Percentiles rank a stretch among this genome's conserved stretches.
Evolutionary conservation across 2,797 vertebrate genomes (phyloP).

Genomic region (Novumbra hubbsi): DNA sequence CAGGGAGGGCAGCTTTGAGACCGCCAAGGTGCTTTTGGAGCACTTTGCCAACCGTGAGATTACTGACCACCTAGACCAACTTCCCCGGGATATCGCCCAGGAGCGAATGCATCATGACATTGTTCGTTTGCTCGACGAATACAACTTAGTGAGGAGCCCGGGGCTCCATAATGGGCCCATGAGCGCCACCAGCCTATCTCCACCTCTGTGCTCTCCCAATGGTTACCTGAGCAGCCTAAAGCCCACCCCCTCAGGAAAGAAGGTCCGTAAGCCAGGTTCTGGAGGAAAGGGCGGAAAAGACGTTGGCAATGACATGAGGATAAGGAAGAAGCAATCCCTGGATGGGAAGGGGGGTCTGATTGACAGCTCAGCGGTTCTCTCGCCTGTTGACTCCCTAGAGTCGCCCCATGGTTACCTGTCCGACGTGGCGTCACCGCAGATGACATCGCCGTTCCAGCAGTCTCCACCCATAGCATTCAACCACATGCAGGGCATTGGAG

Average conservation of each 20-base stretch:
- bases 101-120: constrained; percentile 99
- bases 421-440: constrained; percentile 91
- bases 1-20: constrained; percentile 95
- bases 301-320: constrained; percentile 81
- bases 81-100: constrained; percentile 93
- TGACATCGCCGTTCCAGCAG: constrained; percentile 92
- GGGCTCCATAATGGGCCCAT: constrained; percentile 78
- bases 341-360: constrained; percentile 87
- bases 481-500: constrained; percentile 87
- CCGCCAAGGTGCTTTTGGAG: constrained; percentile 92
- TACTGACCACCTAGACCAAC: constrained; percentile 96
- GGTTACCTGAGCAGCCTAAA: constrained; percentile 91
- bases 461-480: constrained; percentile 88
- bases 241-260: constrained; percentile 82
- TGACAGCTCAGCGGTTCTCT: constrained; percentile 86
- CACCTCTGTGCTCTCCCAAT: constrained; percentile 90
- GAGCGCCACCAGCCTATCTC: constrained; percentile 82
- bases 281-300: constrained; percentile 88
- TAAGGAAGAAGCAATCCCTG: constrained; percentile 87
- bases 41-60: constrained; percentile 97
- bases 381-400: constrained; percentile 92
- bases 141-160: constrained; percentile 91
- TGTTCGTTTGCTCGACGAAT: constrained; percentile 90
- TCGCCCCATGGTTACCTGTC: constrained; percentile 93
- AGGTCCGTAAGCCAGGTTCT: constrained; percentile 86